Percentiles rank a stretch among this genome's conserved stretches.
Evolutionary conservation across 2,888 invertebrate genomes (phyloP).

Genomic region (Phyto melanocephala): DNA sequence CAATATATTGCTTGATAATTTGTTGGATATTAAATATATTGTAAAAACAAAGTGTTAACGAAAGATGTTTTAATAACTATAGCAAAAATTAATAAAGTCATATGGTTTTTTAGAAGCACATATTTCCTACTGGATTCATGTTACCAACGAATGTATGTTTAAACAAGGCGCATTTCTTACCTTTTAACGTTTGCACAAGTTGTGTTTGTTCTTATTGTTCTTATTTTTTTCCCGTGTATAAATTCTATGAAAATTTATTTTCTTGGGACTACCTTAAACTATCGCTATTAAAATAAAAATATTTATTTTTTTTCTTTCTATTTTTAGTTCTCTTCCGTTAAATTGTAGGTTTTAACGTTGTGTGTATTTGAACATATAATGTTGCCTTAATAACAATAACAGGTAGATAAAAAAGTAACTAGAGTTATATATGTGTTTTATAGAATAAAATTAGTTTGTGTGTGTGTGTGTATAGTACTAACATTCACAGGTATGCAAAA

Average conservation of each 20-base stretch:
- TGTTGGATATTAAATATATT: too few relatives aligned
- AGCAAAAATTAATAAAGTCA: too few relatives aligned
- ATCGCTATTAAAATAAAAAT: slow-evolving; percentile 27
- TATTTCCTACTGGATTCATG: not conserved
- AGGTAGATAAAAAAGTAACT: not conserved
- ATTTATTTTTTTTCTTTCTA: not conserved
- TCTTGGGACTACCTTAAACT: slow-evolving; percentile 36
- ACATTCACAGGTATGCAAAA: not conserved
- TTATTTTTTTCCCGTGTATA: slow-evolving; percentile 1
- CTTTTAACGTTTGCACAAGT: not conserved
- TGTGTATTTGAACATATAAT: slow-evolving; percentile 1
- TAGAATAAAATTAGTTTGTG: too few relatives aligned
- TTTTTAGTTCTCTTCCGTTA: not conserved
- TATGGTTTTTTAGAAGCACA: not conserved
- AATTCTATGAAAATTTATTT: slow-evolving; percentile 41
- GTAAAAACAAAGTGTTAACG: too few relatives aligned
- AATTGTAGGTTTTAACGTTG: slow-evolving; percentile 31
- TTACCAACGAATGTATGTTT: not conserved
- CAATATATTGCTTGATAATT: too few relatives aligned
- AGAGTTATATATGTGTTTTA: too few relatives aligned
- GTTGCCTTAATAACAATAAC: slow-evolving; percentile 2
- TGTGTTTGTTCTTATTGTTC: slow-evolving; percentile 19
- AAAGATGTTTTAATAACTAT: too few relatives aligned
- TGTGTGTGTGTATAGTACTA: not conserved
- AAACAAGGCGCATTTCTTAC: not conserved